Conservation (phyloP, 2,888 invertebrate genomes). For the Oxytorus armatus region DNA sequence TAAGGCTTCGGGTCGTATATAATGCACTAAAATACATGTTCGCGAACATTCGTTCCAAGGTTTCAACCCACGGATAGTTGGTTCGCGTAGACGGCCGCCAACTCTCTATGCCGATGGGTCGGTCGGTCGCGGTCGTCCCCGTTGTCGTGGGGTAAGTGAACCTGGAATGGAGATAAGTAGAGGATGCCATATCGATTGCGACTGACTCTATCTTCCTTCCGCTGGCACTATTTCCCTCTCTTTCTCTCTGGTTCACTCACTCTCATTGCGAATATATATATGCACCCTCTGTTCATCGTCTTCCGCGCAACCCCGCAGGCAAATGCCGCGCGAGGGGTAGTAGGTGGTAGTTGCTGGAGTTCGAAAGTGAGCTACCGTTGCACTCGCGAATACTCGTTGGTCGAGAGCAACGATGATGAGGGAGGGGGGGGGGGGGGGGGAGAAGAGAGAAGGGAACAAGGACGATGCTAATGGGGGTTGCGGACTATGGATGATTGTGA, state of each 20-base stretch:
- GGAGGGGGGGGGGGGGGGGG: slow-evolving; percentile 64
- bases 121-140: slow-evolving; percentile 44
- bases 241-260: slow-evolving; percentile 12
- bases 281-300: slow-evolving; percentile 25
- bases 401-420: slow-evolving; percentile 43
- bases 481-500: slow-evolving; percentile 39
- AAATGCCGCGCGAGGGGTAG: slow-evolving; percentile 23
- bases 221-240: slow-evolving; percentile 31
- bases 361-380: slow-evolving; percentile 79
- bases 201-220: slow-evolving; percentile 73
- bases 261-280: slow-evolving; percentile 8
- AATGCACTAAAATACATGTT: slow-evolving; percentile 47
- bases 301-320: slow-evolving; percentile 37
- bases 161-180: slow-evolving; percentile 80
- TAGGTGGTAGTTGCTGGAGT: slow-evolving; percentile 71
- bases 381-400: slow-evolving; percentile 61
- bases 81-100: not conserved
- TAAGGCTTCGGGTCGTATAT: slow-evolving; percentile 40
- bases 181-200: slow-evolving; percentile 83
- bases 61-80: slow-evolving; percentile 23
- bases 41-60: slow-evolving; percentile 29
- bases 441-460: slow-evolving; percentile 46
- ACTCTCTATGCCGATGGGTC: slow-evolving; percentile 44
- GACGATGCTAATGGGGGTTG: slow-evolving; percentile 43
- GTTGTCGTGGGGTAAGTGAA: slow-evolving; percentile 73